Base-by-base conservation (phyloP, 2,113 vertebrate genomes). In the Phocoena phocoena region DNA sequence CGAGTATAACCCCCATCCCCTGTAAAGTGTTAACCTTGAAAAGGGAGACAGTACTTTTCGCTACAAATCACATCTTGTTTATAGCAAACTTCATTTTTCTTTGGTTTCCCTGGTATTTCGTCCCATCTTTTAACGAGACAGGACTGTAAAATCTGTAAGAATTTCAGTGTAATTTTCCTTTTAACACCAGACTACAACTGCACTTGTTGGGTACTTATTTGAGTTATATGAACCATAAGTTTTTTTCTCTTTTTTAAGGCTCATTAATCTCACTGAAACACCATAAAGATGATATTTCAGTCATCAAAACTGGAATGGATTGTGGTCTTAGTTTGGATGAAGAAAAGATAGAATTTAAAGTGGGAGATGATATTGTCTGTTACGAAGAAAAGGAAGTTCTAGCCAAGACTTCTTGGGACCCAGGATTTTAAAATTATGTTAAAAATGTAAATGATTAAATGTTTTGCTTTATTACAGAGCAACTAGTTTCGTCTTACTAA, bases 331-430 rank as follows among this genome's bases (percentile, higher is more conserved):
- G 99, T 47, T 97, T 99, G 62, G 99, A 99, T 85, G 97, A 98
- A 7, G 95, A 98, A 9, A 33, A 95, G 2, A 60, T 98, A 28
- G 98, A 99, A 50, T 99, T 99, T 97, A 97, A 20, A 71, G 63
- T 98, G 28, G 99, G 99, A 76, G 99, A 99, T 85, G 92, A 98
- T 97, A 96, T 99, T 3, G n/a, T 99, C 76, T 99, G 99, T 95
- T 99, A 99, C 0, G 99, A 99, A 98, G 99, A 99, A 93, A 97
- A 98, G 58, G 97, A 99, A 65, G 60, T 97, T 1, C 96, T 90
- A 3, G 98, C 98, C 96, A 99, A 95, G 95, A 99, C 98, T 47
- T 98, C 99, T 33, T 99, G 99, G 99, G 98, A 99, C 93, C 99
- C 99, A 0, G 99, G 99, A 89, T 99, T 99, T 98, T 99, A 98